Evolutionary conservation across 2,797 vertebrate species (phyloP), one percentile per base, ranked within the genome.

Genomic region (Cyprinella venusta): DNA sequence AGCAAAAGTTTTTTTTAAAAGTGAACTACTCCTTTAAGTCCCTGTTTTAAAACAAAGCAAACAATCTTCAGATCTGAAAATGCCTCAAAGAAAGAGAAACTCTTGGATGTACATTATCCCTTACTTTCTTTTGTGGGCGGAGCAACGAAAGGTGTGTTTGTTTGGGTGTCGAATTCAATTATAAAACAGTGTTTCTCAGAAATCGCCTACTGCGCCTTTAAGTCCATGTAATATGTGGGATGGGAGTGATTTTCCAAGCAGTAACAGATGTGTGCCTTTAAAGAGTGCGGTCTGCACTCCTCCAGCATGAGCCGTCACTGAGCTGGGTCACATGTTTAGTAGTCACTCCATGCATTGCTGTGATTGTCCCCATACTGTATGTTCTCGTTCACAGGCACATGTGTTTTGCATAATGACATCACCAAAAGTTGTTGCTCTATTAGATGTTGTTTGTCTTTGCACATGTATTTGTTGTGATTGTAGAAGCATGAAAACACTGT

Each of bases 401-500:
- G 15, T 48, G 5, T 61, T 79, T 42, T 21, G 59, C 76, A 48
- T 21, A 82, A 36, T 91, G 91, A 91, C 92, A 91, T 90, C 78
- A 52, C 85, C 67, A 69, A 92, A 93, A 93, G 91, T 40, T 59
- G 84, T 74, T 15, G 89, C 79, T 87, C 89, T 92, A 91, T 94
- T 93, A 88, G 85, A 86, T 93, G 90, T 93, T 92, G 90, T 91
- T 87, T 40, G 63, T 90, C 82, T 91, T n/a, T 88, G 86, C 90
- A 48, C 84, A 79, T 89, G 77, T 90, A 81, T 90, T 76, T 86
- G 80, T 90, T 82, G 30, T 82, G 90, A 92, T 93, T 89, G 92
- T 94, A 87, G 93, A 88, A 88, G 89, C 95, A 95, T 96, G 96
- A 94, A 91, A 86, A 90, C 92, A 94, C 67, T 93, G 91, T 92